phyloP scores from a whole-genome alignment of 1,140 invertebrate genomes.

The Papilio polytes region DNA sequence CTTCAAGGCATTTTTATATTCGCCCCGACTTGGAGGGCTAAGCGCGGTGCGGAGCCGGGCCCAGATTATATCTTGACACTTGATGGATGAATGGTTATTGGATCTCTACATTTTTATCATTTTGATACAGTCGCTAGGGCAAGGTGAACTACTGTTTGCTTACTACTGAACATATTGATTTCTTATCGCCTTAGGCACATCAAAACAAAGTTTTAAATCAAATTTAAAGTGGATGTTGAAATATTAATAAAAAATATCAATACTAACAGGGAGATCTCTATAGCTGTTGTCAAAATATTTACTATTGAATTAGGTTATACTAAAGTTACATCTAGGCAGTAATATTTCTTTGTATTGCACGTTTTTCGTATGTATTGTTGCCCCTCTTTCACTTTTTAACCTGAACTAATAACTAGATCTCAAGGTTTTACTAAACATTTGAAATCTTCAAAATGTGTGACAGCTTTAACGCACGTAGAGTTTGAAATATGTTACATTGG shows the following conservation, averaged over 20 bases:
- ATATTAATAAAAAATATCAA: too few species aligned
- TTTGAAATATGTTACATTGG: slow-evolving; percentile 69
- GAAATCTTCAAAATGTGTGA: slow-evolving; percentile 49
- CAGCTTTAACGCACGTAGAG: slow-evolving; percentile 44
- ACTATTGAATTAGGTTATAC: too few species aligned
- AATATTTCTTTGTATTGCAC: too few species aligned
- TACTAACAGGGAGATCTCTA: too few species aligned
- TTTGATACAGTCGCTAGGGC: slow-evolving; percentile 79
- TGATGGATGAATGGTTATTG: slow-evolving; percentile 86
- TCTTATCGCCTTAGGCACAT: not conserved
- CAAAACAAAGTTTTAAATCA: not conserved
- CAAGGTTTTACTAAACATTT: slow-evolving; percentile 16
- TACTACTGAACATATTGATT: slow-evolving; percentile 17
- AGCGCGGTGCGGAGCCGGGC: slow-evolving; percentile 69
- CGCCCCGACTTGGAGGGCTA: slow-evolving; percentile 71
- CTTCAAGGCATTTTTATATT: slow-evolving; percentile 81
- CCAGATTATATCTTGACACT: slow-evolving; percentile 85
- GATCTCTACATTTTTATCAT: slow-evolving; percentile 85
- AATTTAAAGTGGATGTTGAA: too few species aligned
- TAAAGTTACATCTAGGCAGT: too few species aligned
- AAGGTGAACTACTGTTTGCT: slow-evolving; percentile 53
- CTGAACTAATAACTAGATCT: not conserved
- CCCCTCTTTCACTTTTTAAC: not conserved
- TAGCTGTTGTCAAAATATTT: too few species aligned
- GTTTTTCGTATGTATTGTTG: not conserved